Evolutionary conservation across 2,113 vertebrate species (phyloP).

Genomic region (Crotophaga sulcirostris): DNA sequence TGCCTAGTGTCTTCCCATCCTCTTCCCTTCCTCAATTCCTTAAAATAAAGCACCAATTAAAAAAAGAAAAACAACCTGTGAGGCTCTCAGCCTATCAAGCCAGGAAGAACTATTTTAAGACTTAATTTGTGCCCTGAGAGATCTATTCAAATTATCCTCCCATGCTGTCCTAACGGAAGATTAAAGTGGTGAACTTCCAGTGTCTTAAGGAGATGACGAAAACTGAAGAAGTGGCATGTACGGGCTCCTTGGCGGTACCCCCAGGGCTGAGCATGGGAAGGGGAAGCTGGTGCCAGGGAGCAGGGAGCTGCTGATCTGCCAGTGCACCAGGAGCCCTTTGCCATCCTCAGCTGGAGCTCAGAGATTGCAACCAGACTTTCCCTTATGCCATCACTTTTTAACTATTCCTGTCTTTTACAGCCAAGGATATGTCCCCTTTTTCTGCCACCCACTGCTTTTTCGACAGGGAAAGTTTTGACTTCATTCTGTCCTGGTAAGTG

Average conservation of each 20-base stretch:
- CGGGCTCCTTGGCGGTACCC: background rate
- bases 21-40: background rate
- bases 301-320: background rate
- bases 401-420: background rate
- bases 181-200: slow-evolving; percentile 47
- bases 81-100: background rate
- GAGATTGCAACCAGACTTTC: background rate
- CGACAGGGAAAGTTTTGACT: slow-evolving; percentile 27
- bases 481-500: background rate
- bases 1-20: background rate
- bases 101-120: slow-evolving; percentile 54
- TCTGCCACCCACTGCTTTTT: background rate
- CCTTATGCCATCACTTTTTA: background rate
- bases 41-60: background rate
- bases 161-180: slow-evolving; percentile 16
- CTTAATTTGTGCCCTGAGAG: slow-evolving; percentile 48
- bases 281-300: background rate
- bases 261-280: background rate
- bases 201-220: background rate
- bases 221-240: background rate
- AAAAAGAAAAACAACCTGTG: background rate
- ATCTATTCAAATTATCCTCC: slow-evolving; percentile 62
- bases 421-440: background rate
- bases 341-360: background rate
- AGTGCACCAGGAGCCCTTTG: background rate